These are phyloP conservation scores for Neofelis nebulosa DNA, from an alignment of 2,113 vertebrate species.

Conservation along the genomic window DNA sequence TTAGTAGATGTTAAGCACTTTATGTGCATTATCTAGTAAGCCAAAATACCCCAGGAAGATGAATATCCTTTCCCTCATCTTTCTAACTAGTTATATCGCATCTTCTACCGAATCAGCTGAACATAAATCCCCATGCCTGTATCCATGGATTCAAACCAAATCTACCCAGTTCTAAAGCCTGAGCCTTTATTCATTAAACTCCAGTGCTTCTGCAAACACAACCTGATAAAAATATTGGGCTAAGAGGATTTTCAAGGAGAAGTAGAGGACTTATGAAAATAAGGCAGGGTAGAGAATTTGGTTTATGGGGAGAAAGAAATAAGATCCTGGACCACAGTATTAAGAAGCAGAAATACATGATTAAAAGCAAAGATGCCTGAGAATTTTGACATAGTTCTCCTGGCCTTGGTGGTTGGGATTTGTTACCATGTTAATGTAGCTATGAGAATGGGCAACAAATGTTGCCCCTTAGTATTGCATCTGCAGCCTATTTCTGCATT, in stretches of 20 bases:
- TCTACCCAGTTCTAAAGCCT: not conserved
- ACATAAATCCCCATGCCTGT: not conserved
- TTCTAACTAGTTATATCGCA: not conserved
- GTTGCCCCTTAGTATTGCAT: not conserved
- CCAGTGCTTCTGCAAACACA: conserved; percentile 3
- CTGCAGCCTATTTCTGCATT: not conserved
- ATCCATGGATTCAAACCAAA: not conserved
- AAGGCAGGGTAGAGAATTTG: not conserved
- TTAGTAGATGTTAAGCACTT: not conserved
- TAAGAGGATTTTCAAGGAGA: conserved; percentile 33
- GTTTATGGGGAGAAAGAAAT: not conserved
- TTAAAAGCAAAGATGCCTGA: not conserved
- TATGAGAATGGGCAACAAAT: not conserved
- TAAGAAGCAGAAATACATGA: not conserved
- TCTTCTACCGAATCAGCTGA: not conserved
- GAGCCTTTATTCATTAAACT: conserved; percentile 11
- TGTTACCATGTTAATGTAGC: not conserved
- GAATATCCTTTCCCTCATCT: not conserved
- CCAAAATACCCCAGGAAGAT: not conserved
- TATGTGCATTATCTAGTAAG: not conserved
- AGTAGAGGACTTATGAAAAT: not conserved
- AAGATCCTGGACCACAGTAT: not conserved
- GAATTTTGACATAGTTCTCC: not conserved
- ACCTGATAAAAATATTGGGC: not conserved
- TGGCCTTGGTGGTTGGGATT: not conserved